Conservation (phyloP, 2,888 invertebrate genomes). For the Dicyrtoma fusca region DNA sequence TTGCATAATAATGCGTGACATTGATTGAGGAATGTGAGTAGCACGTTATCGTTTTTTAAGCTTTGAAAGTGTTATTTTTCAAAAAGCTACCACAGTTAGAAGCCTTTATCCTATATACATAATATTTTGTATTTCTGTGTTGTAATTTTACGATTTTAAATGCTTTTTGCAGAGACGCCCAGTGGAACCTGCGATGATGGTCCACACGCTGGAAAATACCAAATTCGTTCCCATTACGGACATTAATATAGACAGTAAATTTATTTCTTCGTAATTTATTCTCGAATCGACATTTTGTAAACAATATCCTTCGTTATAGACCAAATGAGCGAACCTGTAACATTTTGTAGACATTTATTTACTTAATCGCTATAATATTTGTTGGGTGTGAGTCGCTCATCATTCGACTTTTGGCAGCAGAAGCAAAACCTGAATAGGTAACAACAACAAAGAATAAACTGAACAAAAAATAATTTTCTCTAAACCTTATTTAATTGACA, state of each 20-base stretch:
- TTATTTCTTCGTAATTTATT: constrained; percentile 11
- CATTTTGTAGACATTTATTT: too few relatives aligned
- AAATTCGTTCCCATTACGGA: constrained; percentile 25
- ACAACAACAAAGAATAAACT: not conserved
- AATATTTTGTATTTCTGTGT: not conserved
- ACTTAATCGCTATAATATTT: too few relatives aligned
- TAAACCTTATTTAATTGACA: not conserved
- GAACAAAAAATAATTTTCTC: not conserved
- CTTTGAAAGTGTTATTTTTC: too few relatives aligned
- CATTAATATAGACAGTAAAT: constrained; percentile 17
- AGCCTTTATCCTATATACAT: not conserved
- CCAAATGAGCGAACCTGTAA: too few relatives aligned
- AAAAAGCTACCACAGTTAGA: too few relatives aligned
- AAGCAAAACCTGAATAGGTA: too few relatives aligned
- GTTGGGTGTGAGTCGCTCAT: too few relatives aligned
- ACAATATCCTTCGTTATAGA: too few relatives aligned
- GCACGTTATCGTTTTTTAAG: too few relatives aligned
- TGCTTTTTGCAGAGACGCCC: constrained; percentile 24
- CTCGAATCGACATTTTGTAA: not conserved
- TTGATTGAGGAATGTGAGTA: not conserved
- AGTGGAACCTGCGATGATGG: constrained; percentile 29
- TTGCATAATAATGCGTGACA: too few relatives aligned
- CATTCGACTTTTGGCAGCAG: too few relatives aligned
- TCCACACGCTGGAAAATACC: constrained; percentile 30
- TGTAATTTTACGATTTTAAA: too few relatives aligned